These are phyloP conservation scores for Camarhynchus parvulus DNA, from an alignment of 2,113 vertebrate genomes.

Conservation along the genomic window DNA sequence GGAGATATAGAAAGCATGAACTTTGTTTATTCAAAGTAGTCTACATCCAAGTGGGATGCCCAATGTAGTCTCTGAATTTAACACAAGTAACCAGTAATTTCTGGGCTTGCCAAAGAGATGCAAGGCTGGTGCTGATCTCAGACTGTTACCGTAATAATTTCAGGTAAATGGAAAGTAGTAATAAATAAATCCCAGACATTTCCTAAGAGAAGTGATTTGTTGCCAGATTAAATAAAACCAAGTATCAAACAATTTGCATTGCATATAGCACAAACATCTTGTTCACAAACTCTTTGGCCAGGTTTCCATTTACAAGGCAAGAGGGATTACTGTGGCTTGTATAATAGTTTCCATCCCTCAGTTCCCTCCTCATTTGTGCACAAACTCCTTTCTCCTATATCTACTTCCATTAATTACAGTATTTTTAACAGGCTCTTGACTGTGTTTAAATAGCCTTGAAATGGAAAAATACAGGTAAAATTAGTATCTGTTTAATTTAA, in stretches of 20 bases:
- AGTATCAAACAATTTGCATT: not conserved
- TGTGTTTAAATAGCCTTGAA: not conserved
- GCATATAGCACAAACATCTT: not conserved
- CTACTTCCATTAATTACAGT: not conserved
- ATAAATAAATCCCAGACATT: not conserved
- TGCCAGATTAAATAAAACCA: not conserved
- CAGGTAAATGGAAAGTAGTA: not conserved
- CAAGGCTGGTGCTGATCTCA: not conserved
- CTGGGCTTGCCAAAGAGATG: not conserved
- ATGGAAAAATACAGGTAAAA: not conserved
- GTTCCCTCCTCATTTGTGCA: not conserved
- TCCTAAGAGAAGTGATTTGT: not conserved
- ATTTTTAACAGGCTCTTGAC: not conserved
- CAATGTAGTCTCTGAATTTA: not conserved
- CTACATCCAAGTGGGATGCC: not conserved
- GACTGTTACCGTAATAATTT: not conserved
- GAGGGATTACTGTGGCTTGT: not conserved
- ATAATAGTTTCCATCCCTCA: not conserved
- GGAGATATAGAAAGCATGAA: not conserved
- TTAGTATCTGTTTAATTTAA: not conserved
- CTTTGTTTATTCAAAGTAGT: not conserved
- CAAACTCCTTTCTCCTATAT: not conserved
- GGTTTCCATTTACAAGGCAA: not conserved
- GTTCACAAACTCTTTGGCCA: not conserved
- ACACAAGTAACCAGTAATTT: not conserved